phyloP scores from a whole-genome alignment of 1,140 invertebrate genomes.

The Tetraneura akinire region DNA sequence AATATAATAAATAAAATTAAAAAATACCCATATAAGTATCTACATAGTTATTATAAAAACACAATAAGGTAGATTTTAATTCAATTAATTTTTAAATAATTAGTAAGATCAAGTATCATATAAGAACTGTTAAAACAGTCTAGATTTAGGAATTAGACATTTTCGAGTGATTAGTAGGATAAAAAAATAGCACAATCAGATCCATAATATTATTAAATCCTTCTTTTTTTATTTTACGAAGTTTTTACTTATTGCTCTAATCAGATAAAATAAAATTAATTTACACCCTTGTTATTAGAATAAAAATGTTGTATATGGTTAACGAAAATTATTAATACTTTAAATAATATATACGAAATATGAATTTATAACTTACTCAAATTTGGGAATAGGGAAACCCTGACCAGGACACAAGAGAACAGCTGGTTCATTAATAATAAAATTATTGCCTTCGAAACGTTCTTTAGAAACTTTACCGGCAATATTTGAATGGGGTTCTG shows the following conservation, averaged over 20 bases:
- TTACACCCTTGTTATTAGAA: not conserved
- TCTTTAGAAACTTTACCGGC: constrained; percentile 66
- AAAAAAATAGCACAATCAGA: not conserved
- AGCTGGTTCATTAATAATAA: constrained; percentile 59
- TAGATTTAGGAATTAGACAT: not conserved
- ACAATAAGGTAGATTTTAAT: too few species aligned
- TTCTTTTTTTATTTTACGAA: constrained; percentile 60
- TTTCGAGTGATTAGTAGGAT: not conserved
- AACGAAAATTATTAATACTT: not conserved
- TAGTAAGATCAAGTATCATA: not conserved
- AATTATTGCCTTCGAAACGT: constrained; percentile 62
- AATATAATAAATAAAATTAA: too few species aligned
- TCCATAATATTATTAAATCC: constrained; percentile 56
- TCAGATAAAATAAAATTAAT: constrained; percentile 59
- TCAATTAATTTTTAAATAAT: too few species aligned
- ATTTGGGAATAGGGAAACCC: constrained; percentile 67
- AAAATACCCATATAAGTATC: too few species aligned
- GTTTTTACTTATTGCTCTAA: constrained; percentile 60
- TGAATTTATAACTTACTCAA: constrained; percentile 67
- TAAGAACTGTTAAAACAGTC: too few species aligned
- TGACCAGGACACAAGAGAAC: constrained; percentile 66
- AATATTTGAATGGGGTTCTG: constrained; percentile 71
- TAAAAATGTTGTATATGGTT: not conserved
- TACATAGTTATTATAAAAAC: too few species aligned
- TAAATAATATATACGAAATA: not conserved